Evolutionary conservation across 2,797 vertebrate species (phyloP).

Genomic region (Mormyrus proboscirostris): DNA sequence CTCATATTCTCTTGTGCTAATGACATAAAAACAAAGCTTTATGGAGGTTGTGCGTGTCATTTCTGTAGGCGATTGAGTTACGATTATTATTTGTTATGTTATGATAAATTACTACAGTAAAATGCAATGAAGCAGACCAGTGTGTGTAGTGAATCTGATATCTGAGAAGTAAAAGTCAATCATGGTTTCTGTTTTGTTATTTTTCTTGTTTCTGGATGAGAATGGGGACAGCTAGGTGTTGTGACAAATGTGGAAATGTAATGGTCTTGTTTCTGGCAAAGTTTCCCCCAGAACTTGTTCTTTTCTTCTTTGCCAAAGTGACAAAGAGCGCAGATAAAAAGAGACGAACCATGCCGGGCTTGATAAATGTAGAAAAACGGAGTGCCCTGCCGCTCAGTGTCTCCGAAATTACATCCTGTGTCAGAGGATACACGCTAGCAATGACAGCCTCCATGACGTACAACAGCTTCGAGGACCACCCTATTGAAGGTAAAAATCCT

Average conservation of each 20-base stretch:
- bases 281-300: neutral
- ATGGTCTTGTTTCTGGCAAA: neutral
- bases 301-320: neutral
- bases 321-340: slow-evolving; percentile 20
- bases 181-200: neutral
- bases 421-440: slow-evolving; percentile 85
- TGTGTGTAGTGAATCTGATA: neutral
- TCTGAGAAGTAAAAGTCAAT: neutral
- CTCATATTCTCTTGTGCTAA: neutral
- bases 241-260: neutral
- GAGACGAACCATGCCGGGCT: slow-evolving; percentile 75
- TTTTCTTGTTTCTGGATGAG: neutral
- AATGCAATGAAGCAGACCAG: neutral
- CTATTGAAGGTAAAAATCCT: slow-evolving; percentile 75
- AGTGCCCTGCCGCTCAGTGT: slow-evolving; percentile 73
- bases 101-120: neutral
- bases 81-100: neutral
- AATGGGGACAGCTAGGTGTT: neutral
- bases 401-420: slow-evolving; percentile 82
- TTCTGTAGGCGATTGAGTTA: neutral
- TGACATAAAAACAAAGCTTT: neutral
- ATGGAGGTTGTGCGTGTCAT: neutral
- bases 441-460: slow-evolving; percentile 89
- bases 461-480: slow-evolving; percentile 79
- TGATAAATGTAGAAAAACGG: slow-evolving; percentile 71